phyloP scores from a whole-genome alignment of 2,888 invertebrate species.

The Athalia rosae region DNA sequence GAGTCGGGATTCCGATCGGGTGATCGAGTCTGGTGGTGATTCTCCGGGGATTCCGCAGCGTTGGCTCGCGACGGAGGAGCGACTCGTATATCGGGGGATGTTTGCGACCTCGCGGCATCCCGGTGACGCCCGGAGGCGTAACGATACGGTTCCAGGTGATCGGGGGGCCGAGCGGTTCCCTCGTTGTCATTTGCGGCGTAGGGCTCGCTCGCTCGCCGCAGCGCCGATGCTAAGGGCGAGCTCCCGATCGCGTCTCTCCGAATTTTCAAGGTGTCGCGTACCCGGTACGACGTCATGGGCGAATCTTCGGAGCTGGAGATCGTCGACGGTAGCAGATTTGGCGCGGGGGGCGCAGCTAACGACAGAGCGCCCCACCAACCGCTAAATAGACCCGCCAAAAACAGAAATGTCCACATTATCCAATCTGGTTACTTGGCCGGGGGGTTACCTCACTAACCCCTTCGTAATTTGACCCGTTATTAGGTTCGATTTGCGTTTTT shows the following conservation, averaged over 20 bases:
- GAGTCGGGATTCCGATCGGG: background rate
- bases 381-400: constrained; percentile 70
- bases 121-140: background rate
- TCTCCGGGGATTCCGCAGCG: background rate
- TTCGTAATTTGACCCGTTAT: constrained; percentile 46
- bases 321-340: constrained; percentile 14
- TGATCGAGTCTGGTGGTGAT: constrained; percentile 7
- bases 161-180: background rate
- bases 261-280: background rate
- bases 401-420: constrained; percentile 71
- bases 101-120: background rate
- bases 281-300: constrained; percentile 3
- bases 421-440: constrained; percentile 60
- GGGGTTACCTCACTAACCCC: constrained; percentile 61
- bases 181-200: background rate
- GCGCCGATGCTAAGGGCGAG: background rate
- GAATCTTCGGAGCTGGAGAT: constrained; percentile 46
- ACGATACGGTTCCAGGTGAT: constrained; percentile 37
- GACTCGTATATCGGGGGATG: constrained; percentile 8
- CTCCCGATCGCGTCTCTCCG: background rate
- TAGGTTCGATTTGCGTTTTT: constrained; percentile 8
- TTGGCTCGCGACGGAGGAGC: background rate
- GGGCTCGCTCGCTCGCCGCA: constrained; percentile 2
- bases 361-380: constrained; percentile 71
- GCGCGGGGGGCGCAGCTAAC: constrained; percentile 56